Evolutionary conservation across 2,797 vertebrate species (phyloP).

Genomic region (Allobates femoralis): DNA sequence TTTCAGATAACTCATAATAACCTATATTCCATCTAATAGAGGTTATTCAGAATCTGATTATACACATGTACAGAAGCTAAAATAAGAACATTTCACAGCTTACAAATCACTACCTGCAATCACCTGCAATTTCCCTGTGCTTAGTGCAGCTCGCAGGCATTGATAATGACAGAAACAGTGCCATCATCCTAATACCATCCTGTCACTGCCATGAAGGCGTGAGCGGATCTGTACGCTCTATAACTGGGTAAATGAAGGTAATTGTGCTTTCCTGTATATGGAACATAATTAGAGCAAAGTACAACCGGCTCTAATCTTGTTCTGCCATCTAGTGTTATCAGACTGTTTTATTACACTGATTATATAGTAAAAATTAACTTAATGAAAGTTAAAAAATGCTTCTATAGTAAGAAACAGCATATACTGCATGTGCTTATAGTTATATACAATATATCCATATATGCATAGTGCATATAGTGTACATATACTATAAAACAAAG

Average conservation of each 20-base stretch:
- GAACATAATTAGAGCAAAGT: neutral
- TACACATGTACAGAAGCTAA: neutral
- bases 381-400: neutral
- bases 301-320: constrained; percentile 15
- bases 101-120: constrained; percentile 10
- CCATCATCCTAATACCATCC: constrained; percentile 28
- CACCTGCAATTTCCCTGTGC: neutral
- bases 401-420: neutral
- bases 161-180: constrained; percentile 14
- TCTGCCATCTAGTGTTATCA: constrained; percentile 51
- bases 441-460: no score
- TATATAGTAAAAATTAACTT: neutral
- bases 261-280: neutral
- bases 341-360: neutral
- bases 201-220: constrained; percentile 17
- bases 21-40: neutral
- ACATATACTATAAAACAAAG: no score
- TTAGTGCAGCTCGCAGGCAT: neutral
- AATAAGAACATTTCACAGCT: constrained; percentile 25
- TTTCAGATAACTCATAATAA: neutral
- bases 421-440: no score
- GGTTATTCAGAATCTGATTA: neutral
- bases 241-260: constrained; percentile 3
- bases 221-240: neutral
- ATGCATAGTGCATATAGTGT: no score